A percentile compares a stretch with the other conserved stretches of the same genome.
Conservation (phyloP, 2,888 invertebrate genomes). For the Morpho achilles region DNA sequence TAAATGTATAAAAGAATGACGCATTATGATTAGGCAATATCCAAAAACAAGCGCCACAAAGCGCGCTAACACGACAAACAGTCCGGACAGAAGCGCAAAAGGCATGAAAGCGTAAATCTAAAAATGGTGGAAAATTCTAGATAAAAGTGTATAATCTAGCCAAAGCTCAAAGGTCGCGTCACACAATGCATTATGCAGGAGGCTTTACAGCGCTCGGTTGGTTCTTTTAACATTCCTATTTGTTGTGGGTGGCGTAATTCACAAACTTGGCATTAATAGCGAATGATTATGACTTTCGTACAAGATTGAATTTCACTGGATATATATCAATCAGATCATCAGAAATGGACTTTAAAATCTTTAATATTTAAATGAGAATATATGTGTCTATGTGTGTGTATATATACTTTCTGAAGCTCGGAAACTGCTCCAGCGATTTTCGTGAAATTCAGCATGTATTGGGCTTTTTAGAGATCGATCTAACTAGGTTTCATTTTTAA, state of each 20-base stretch:
- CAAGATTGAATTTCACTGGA: too few relatives aligned
- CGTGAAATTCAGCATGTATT: too few relatives aligned
- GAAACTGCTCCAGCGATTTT: too few relatives aligned
- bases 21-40: conserved; percentile 6
- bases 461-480: too few relatives aligned
- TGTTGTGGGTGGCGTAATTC: conserved; percentile 6
- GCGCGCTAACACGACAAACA: not conserved
- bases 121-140: conserved; percentile 40
- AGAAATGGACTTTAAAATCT: too few relatives aligned
- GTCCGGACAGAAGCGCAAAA: conserved; percentile 28
- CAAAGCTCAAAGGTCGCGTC: conserved; percentile 48
- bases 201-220: conserved; percentile 54
- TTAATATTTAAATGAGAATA: too few relatives aligned
- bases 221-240: conserved; percentile 27
- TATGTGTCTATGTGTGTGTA: too few relatives aligned
- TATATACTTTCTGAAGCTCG: too few relatives aligned
- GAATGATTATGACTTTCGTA: too few relatives aligned
- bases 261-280: not conserved
- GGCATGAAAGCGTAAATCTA: conserved; percentile 33
- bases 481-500: too few relatives aligned
- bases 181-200: conserved; percentile 62
- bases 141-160: conserved; percentile 50
- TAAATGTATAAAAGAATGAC: not conserved
- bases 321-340: too few relatives aligned
- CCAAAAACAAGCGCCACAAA: too few relatives aligned